These are phyloP conservation scores for Anhinga anhinga DNA, from an alignment of 2,113 vertebrate species.

Conservation along the genomic window DNA sequence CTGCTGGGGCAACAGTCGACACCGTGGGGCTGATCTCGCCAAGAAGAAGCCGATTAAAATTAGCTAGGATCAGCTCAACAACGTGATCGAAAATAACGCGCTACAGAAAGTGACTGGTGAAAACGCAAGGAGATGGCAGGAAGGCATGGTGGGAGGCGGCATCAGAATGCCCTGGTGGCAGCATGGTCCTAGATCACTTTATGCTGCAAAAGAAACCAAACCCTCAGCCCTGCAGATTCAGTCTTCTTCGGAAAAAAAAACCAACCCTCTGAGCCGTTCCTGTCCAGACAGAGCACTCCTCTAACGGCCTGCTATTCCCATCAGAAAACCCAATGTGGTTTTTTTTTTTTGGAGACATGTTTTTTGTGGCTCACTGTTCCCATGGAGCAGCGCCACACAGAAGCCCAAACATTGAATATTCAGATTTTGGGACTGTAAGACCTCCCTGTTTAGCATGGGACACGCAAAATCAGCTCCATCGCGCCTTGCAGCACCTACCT, in stretches of 20 bases:
- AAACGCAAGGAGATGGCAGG: not conserved
- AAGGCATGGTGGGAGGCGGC: not conserved
- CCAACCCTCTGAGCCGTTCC: not conserved
- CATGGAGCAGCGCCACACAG: not conserved
- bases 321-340: not conserved
- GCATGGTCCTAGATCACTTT: not conserved
- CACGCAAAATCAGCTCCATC: not conserved
- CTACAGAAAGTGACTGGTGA: not conserved
- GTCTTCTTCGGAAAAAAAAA: not conserved
- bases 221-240: no score
- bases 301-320: not conserved
- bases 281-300: not conserved
- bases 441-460: not conserved
- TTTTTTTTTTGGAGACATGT: not conserved
- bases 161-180: not conserved
- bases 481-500: no score
- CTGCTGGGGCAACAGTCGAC: not conserved
- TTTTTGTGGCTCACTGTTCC: not conserved
- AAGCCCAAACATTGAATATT: not conserved
- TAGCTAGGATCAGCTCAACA: not conserved
- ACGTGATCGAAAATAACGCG: fast-evolving
- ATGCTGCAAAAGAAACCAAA: not conserved
- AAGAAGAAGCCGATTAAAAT: not conserved
- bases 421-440: not conserved
- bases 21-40: not conserved